Conservation (phyloP, 1,140 invertebrate genomes). For the Aporrectodea caliginosa region DNA sequence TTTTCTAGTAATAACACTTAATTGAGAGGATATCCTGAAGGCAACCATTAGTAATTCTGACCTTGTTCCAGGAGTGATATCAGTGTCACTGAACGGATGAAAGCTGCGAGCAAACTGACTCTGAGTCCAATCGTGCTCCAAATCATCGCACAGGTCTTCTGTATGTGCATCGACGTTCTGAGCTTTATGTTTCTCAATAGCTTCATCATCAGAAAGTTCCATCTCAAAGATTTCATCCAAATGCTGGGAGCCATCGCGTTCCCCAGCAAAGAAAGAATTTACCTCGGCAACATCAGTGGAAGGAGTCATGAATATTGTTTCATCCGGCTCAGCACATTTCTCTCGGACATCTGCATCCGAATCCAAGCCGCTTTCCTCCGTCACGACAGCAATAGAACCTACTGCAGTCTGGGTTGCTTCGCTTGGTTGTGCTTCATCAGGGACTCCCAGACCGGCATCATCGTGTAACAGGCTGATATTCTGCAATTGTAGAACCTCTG, state of each 20-base stretch:
- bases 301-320: not conserved
- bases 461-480: too few species aligned
- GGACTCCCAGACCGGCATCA: not conserved
- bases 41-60: too few species aligned
- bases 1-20: too few species aligned
- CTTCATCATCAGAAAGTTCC: slow-evolving; percentile 20
- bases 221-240: slow-evolving; percentile 27
- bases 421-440: not conserved
- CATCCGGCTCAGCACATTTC: too few species aligned
- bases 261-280: not conserved
- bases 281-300: not conserved
- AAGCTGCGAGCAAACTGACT: slow-evolving; percentile 59
- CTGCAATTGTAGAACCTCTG: too few species aligned
- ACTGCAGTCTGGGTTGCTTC: not conserved
- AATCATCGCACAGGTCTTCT: not conserved
- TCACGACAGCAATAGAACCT: too few species aligned
- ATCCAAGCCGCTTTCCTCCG: not conserved
- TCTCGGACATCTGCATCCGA: not conserved
- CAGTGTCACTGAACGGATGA: slow-evolving; percentile 88
- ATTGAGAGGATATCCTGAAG: too few species aligned
- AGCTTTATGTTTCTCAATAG: slow-evolving; percentile 36
- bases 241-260: not conserved
- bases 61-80: slow-evolving; percentile 68
- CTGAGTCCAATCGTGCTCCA: slow-evolving; percentile 41
- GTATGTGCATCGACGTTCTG: not conserved